phyloP scores from a whole-genome alignment of 2,113 vertebrate genomes.

The Cyanoderma ruficeps region DNA sequence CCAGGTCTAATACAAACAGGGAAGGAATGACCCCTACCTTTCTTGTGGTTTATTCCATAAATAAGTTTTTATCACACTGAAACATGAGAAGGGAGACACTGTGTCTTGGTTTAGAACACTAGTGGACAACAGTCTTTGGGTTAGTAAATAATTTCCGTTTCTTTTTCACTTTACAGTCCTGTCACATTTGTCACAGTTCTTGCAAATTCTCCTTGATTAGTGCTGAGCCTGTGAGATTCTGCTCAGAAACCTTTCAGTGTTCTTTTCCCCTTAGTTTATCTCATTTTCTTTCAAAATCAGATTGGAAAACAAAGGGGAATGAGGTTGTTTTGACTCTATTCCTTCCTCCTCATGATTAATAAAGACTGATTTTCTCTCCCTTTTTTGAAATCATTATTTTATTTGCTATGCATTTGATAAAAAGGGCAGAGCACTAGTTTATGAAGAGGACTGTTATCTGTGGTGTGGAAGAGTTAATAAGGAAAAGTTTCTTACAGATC shows the following conservation, averaged over 20 bases:
- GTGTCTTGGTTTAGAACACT: not conserved
- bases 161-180: not conserved
- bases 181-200: not conserved
- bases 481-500: not conserved
- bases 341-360: not conserved
- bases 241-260: not conserved
- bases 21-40: conserved; percentile 19
- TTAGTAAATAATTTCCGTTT: conserved; percentile 22
- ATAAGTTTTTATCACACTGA: not conserved
- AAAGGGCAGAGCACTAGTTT: not conserved
- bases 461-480: not conserved
- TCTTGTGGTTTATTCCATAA: conserved; percentile 36
- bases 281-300: not conserved
- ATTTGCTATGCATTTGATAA: not conserved
- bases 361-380: not conserved
- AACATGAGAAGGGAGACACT: not conserved
- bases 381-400: not conserved
- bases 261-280: not conserved
- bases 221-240: not conserved
- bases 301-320: not conserved
- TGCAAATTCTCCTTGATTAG: not conserved
- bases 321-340: not conserved
- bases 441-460: not conserved
- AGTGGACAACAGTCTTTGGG: not conserved
- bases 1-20: conserved; percentile 19